Conservation (phyloP, 2,888 invertebrate species). For the Synergus umbraculus region DNA sequence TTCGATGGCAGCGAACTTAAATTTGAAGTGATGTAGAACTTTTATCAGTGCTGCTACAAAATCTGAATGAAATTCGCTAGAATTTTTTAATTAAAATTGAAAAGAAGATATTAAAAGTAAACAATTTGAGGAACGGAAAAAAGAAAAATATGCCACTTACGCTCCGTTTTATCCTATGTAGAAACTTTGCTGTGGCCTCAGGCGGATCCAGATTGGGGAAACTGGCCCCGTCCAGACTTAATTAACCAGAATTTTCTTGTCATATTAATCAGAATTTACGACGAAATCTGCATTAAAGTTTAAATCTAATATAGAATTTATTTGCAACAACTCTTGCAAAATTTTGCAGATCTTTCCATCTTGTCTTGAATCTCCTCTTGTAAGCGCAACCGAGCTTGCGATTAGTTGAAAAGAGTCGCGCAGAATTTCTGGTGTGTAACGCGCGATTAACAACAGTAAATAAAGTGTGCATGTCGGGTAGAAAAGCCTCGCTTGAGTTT, state of each 20-base stretch:
- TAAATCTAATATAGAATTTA: too few species aligned
- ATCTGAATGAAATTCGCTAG: not conserved
- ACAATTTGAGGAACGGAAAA: constrained; percentile 33
- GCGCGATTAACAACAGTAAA: constrained; percentile 21
- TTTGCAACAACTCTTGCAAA: too few species aligned
- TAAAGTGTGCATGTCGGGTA: constrained; percentile 6
- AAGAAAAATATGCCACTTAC: not conserved
- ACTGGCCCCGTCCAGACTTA: too few species aligned
- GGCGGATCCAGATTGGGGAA: too few species aligned
- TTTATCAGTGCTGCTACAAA: constrained; percentile 43
- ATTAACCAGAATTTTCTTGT: too few species aligned
- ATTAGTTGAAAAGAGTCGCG: not conserved
- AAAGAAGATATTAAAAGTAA: not conserved
- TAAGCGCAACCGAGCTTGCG: not conserved
- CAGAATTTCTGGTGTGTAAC: not conserved
- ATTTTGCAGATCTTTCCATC: not conserved
- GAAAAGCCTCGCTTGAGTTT: constrained; percentile 24
- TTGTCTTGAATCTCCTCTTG: not conserved
- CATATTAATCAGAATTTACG: too few species aligned
- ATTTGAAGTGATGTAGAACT: constrained; percentile 48
- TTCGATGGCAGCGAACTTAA: constrained; percentile 61
- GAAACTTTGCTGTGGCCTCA: too few species aligned
- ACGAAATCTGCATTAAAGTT: too few species aligned
- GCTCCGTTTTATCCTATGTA: too few species aligned
- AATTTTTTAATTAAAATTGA: not conserved